phyloP scores from a whole-genome alignment of 64 coral and sea anemone genomes.

The Platygyra sinensis region DNA sequence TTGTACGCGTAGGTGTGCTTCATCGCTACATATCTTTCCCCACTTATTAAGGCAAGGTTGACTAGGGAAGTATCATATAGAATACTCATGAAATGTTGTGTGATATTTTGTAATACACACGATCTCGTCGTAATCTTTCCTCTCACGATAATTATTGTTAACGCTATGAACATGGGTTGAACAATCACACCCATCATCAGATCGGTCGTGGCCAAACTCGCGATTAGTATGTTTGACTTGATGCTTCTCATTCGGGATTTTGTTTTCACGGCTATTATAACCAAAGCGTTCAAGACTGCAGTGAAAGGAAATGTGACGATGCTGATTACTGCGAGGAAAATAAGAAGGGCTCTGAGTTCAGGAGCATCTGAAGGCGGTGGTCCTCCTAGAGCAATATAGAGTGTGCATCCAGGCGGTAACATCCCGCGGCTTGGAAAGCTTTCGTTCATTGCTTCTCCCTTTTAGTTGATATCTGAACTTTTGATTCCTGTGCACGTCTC shows the following conservation, averaged over 20 bases:
- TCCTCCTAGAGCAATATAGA: background rate
- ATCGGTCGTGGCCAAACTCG: conserved; percentile 5
- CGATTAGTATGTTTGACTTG: conserved; percentile 11
- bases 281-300: background rate
- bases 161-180: background rate
- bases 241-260: background rate
- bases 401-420: background rate
- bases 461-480: too few relatives aligned
- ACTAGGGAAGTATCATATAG: background rate
- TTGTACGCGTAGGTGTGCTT: conserved; percentile 1
- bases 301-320: conserved; percentile 3
- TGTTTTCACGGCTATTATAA: background rate
- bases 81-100: background rate
- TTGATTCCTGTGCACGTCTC: too few relatives aligned
- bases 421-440: background rate
- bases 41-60: background rate
- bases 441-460: background rate
- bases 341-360: background rate
- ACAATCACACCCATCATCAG: background rate
- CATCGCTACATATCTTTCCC: background rate
- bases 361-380: background rate
- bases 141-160: background rate
- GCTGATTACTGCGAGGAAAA: background rate
- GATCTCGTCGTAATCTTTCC: background rate
- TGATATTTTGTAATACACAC: background rate